Percentiles rank a stretch among this genome's conserved stretches.
Conservation (phyloP, 1,140 invertebrate genomes). For the Bombyx mandarina region DNA sequence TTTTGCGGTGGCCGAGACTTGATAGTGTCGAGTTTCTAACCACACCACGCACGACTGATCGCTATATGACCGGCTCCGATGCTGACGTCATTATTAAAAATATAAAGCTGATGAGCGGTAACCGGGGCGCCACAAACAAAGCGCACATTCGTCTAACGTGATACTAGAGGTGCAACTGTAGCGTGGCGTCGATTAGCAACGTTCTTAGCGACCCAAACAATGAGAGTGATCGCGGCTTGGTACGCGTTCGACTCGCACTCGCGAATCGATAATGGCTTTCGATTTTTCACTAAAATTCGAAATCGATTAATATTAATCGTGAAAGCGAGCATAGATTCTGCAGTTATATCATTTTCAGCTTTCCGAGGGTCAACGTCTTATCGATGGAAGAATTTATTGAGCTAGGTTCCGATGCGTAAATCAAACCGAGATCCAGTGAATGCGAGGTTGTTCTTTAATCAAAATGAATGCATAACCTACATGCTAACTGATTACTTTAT, state of each 20-base stretch:
- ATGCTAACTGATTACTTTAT: too few species aligned
- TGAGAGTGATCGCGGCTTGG: constrained; percentile 59
- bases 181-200: constrained; percentile 50
- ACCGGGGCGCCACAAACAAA: constrained; percentile 24
- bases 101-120: constrained; percentile 6
- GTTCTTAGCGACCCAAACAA: constrained; percentile 58
- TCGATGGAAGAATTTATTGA: too few species aligned
- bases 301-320: constrained; percentile 18
- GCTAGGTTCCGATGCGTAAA: background rate
- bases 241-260: constrained; percentile 40
- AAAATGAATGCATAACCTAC: too few species aligned
- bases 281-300: constrained; percentile 26
- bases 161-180: constrained; percentile 40
- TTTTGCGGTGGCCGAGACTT: constrained; percentile 13
- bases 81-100: constrained; percentile 15
- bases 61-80: constrained; percentile 19
- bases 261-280: constrained; percentile 48
- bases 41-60: constrained; percentile 6
- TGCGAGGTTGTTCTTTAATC: too few species aligned
- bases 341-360: too few species aligned
- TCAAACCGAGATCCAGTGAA: background rate
- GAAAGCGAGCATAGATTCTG: constrained; percentile 12
- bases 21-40: background rate
- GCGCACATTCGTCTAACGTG: constrained; percentile 41
- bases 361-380: too few species aligned